Evolutionary conservation across 2,888 invertebrate genomes (phyloP), one percentile per base, ranked within the genome.

Genomic region (Aelia acuminata): DNA sequence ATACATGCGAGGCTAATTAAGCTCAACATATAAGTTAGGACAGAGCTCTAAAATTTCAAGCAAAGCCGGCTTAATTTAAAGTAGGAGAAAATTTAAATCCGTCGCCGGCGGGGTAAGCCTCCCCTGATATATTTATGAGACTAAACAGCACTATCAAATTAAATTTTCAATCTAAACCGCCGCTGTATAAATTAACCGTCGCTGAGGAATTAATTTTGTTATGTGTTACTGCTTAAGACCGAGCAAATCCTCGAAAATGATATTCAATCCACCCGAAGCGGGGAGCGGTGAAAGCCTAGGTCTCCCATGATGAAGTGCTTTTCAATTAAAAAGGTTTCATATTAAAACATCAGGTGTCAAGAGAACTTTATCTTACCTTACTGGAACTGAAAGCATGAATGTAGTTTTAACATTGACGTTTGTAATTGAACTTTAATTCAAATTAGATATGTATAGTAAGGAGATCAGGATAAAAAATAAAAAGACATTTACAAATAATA

Each of bases 91-190:
- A 70, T 70, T 70, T 70, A 70, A 70, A 70, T 70, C 63, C 63
- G 63, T 31, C 18, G 18, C 31, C 0, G 18, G 63, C 63, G 63
- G 35, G 63, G 18, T 70, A 70, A 70, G 31, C 63, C 63, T 35
- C 35, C 18, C 63, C 63, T 70, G 63, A 70, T 70, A 70, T 70
- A 70, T 70, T 70, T 70, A 70, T 70, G 63, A 70, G 63, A 35
- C 63, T 70, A 70, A 70, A 35, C 63, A 70, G 63, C 63, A 70
- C 63, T 70, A 70, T 70, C 63, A 70, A 70, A 70, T 70, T 70
- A 70, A 70, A 70, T 70, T 70, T 70, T 70, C 63, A 70, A 35
- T 70, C 20, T 70, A 15, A 35, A 1, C 31, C 15, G 63, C 31
- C 63, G 18, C 63, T 70, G 63, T 35, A 70, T 70, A 70, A 70